Percentiles rank a stretch among this genome's conserved stretches.
Evolutionary conservation across 1,140 invertebrate genomes (phyloP).

Genomic region (Antheraea mylitta): DNA sequence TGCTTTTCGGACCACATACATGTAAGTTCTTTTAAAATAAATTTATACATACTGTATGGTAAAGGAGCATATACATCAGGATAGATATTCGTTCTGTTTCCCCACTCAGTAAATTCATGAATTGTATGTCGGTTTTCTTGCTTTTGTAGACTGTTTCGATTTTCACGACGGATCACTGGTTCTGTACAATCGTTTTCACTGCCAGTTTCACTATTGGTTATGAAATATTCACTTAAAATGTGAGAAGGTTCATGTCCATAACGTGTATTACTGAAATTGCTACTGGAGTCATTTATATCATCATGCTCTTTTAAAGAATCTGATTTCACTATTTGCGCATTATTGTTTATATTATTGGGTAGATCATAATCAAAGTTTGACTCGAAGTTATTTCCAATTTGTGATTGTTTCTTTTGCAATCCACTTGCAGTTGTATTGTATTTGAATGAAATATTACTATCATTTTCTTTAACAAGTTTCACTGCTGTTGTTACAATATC

Average conservation of each 20-base stretch:
- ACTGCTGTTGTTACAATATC: conserved; percentile 9
- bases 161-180: conserved; percentile 20
- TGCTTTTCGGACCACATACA: neutral
- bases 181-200: neutral
- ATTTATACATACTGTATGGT: conserved; percentile 63
- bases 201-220: neutral
- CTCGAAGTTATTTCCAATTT: neutral
- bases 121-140: conserved; percentile 56
- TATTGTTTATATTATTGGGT: too few species aligned
- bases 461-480: neutral
- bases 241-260: neutral
- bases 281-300: neutral
- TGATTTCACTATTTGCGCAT: neutral
- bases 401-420: neutral
- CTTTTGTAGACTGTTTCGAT: conserved; percentile 18
- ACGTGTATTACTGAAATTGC: neutral
- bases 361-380: neutral
- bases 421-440: neutral
- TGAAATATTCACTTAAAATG: conserved; percentile 1
- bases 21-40: neutral
- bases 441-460: neutral
- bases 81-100: conserved; percentile 62
- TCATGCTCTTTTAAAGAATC: neutral
- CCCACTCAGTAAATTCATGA: conserved; percentile 59
- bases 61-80: conserved; percentile 71